A percentile compares a stretch with the other conserved stretches of the same genome.
Evolutionary conservation across 1,140 invertebrate genomes (phyloP).

Genomic region (Cydia splendana): DNA sequence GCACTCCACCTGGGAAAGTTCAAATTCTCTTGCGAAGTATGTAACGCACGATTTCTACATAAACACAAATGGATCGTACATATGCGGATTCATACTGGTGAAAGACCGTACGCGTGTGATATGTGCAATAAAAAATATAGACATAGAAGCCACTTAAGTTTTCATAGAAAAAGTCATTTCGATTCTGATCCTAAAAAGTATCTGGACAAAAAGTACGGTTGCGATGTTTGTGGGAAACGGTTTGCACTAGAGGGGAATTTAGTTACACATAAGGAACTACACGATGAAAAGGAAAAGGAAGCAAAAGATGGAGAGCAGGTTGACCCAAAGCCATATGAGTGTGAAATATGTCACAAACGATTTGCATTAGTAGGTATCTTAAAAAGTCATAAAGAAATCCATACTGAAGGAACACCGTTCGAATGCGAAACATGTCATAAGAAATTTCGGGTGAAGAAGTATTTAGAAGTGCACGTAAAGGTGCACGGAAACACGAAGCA

Average conservation of each 20-base stretch:
- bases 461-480: background rate
- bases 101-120: background rate
- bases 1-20: background rate
- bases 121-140: background rate
- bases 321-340: background rate
- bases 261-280: background rate
- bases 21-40: background rate
- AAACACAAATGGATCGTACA: background rate
- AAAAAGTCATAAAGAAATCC: background rate
- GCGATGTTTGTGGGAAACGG: background rate
- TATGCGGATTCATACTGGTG: background rate
- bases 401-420: background rate
- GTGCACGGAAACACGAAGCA: background rate
- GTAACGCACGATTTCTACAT: background rate
- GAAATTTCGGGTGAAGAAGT: background rate
- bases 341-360: background rate
- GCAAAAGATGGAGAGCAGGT: background rate
- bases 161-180: conserved; percentile 2
- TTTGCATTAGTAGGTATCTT: background rate
- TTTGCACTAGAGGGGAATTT: background rate
- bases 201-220: background rate
- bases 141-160: background rate
- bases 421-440: background rate
- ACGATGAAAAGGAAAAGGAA: background rate
- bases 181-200: background rate